Base-by-base conservation (phyloP, 2,888 invertebrate species). In the Melanchra persicariae region DNA sequence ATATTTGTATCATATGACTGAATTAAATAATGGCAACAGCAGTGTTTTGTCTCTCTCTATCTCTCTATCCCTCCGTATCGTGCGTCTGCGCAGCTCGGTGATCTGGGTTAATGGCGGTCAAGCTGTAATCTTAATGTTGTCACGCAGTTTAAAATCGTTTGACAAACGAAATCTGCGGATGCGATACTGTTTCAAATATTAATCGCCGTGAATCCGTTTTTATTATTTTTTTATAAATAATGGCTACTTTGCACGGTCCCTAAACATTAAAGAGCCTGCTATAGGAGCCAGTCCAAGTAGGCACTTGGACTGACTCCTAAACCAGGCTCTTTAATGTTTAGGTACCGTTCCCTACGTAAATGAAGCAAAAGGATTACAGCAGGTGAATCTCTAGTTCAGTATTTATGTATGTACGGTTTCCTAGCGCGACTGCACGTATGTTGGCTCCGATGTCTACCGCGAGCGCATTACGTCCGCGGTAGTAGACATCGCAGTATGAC, bases 1-100 rank as follows among this genome's bases (percentile, higher is more conserved):
- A 79, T 86, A 85, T 79, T 87, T 88, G 85, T 90, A 90, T 91
- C 26, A 87, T 90, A 91, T 90, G 91, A 92, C 91, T 91, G 91
- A 93, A 91, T 92, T 91, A 90, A 91, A 87, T 88, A 72, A 89
- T 90, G 90, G 86, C 87, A 91, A 85, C 84, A 84, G 83, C 62
- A 58, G 15, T 54, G 52, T 34, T 62, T 65, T 69, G 77, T 85
- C 78, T 82, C 34, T 15, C 63, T 68, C 34, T 49, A 2, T 26
- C 19, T 43, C 51, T 58, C 3, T 22, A 30, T 40, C 43, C 5
- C 57, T 45, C 34, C 34, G 40, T 40, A 54, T 17, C 12, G 17
- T 22, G 67, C 74, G 59, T 24, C 24, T 61, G 69, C 59, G 62
- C 58, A 54, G 34, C n/a, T 52, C 26, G 15, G 24, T 34, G 59